A percentile compares a stretch with the other conserved stretches of the same genome.
Conservation (phyloP, 2,888 invertebrate genomes). For the Nomada fabriciana region DNA sequence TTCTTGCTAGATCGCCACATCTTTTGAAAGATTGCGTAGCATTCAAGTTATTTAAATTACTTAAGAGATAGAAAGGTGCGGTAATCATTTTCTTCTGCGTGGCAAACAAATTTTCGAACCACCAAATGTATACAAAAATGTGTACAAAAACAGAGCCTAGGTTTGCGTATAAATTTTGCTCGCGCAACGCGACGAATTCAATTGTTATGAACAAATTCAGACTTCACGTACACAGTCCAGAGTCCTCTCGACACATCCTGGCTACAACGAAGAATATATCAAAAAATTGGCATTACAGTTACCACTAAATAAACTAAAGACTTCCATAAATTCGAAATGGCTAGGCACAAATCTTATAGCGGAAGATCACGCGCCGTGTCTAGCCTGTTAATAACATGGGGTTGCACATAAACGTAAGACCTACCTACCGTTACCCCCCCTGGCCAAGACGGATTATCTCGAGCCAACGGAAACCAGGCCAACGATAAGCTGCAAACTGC, state of each 20-base stretch:
- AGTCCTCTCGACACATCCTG: too few species aligned
- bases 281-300: neutral
- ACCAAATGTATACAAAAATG: too few species aligned
- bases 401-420: neutral
- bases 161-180: neutral
- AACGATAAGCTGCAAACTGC: neutral
- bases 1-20: too few species aligned
- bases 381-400: neutral
- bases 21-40: too few species aligned
- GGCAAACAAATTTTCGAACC: too few species aligned
- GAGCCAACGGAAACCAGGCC: neutral
- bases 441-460: conserved; percentile 2
- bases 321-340: neutral
- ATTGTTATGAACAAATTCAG: too few species aligned
- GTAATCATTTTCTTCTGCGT: too few species aligned
- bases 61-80: too few species aligned
- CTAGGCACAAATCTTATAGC: neutral
- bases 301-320: neutral
- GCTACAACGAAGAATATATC: neutral
- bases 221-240: too few species aligned
- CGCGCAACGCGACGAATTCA: too few species aligned
- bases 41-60: too few species aligned
- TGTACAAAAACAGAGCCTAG: too few species aligned
- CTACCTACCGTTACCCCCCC: neutral
- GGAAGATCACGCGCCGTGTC: neutral